These are phyloP conservation scores for Metopolophium dirhodum DNA, from an alignment of 1,140 invertebrate species.

Conservation along the genomic window DNA sequence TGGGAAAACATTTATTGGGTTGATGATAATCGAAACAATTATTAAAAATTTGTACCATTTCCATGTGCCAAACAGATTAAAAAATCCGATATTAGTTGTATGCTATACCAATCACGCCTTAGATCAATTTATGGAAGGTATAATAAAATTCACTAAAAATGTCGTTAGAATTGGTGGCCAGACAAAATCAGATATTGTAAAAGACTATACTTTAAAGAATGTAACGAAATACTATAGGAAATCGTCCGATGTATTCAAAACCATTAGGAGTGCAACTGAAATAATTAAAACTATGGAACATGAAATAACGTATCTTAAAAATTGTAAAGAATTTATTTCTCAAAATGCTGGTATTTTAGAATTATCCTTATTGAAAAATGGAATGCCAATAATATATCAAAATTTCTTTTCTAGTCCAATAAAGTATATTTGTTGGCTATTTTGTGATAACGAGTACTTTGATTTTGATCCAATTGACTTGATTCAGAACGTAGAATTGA, in stretches of 20 bases:
- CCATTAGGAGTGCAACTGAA: not conserved
- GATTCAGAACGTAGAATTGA: not conserved
- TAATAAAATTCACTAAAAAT: constrained; percentile 66
- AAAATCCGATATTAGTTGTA: constrained; percentile 75
- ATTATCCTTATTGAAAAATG: constrained; percentile 19
- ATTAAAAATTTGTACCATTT: constrained; percentile 11
- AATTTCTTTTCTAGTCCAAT: not conserved
- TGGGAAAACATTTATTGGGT: constrained; percentile 50
- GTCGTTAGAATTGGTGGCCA: constrained; percentile 78
- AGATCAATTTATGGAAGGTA: constrained; percentile 84
- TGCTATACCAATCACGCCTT: constrained; percentile 87
- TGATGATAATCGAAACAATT: constrained; percentile 27
- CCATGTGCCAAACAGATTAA: not conserved
- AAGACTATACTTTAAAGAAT: constrained; percentile 42
- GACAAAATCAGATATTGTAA: constrained; percentile 66
- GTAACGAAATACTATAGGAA: not conserved
- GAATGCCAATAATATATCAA: not conserved
- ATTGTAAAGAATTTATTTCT: not conserved
- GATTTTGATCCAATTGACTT: constrained; percentile 8
- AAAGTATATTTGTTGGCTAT: not conserved
- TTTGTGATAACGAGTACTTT: not conserved
- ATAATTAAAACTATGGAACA: not conserved
- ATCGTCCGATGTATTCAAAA: not conserved
- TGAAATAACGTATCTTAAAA: not conserved
- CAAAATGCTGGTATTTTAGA: not conserved